Conservation (phyloP, 2,797 vertebrate species). For the Paramormyrops hopkinsi region DNA sequence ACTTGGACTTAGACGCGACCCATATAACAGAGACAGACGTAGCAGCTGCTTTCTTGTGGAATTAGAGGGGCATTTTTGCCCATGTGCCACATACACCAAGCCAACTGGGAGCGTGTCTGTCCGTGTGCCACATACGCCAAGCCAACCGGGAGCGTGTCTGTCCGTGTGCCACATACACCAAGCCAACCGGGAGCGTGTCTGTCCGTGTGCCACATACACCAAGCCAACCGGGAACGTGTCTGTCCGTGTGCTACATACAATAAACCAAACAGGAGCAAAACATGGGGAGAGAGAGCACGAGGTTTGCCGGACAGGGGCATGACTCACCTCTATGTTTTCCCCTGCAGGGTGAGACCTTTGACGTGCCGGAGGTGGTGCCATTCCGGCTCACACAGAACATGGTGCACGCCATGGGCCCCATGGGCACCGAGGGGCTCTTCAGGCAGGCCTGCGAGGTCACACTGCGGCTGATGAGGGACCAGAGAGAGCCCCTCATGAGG, state of each 20-base stretch:
- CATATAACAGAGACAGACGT: neutral
- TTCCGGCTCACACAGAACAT: constrained; percentile 97
- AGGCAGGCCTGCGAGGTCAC: constrained; percentile 96
- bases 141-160: no score
- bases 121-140: neutral
- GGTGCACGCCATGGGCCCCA: constrained; percentile 97
- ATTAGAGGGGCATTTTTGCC: neutral
- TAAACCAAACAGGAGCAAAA: neutral
- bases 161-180: neutral
- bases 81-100: neutral
- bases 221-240: neutral
- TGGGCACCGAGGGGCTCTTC: constrained; percentile 96
- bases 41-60: neutral
- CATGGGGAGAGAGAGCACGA: neutral
- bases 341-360: constrained; percentile 90
- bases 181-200: neutral
- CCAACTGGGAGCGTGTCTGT: neutral
- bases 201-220: neutral
- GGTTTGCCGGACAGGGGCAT: neutral
- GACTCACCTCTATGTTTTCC: neutral
- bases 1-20: neutral
- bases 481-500: constrained; percentile 94
- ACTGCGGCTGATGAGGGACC: constrained; percentile 87
- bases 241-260: neutral
- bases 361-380: constrained; percentile 93